phyloP scores from a whole-genome alignment of 2,113 vertebrate genomes.

The Sisor rabdophorus region DNA sequence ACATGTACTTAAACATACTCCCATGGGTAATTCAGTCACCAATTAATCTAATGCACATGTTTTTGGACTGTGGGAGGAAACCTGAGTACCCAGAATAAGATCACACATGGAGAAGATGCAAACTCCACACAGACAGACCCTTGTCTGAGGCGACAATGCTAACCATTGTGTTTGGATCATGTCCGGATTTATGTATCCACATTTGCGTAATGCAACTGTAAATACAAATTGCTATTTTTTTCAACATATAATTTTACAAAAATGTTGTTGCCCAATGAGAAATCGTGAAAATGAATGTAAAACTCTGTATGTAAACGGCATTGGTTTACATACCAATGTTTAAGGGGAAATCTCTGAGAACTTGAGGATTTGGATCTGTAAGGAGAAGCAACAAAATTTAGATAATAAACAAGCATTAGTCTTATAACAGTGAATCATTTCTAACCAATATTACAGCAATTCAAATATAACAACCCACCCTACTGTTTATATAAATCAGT shows the following conservation, averaged over 20 bases:
- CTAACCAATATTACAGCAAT: neutral
- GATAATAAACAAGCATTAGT: neutral
- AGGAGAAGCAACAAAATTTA: neutral
- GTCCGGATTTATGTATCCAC: no score
- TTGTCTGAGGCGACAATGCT: no score
- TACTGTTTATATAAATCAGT: neutral
- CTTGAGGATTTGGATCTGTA: constrained; percentile 44
- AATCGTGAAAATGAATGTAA: neutral
- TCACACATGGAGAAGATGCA: no score
- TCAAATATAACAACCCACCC: neutral
- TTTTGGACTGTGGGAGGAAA: no score
- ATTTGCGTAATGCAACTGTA: no score
- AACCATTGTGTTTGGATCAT: no score
- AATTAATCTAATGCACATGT: no score
- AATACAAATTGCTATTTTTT: no score
- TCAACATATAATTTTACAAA: neutral
- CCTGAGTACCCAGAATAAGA: no score
- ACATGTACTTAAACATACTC: no score
- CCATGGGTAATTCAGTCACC: no score
- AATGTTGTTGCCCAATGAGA: neutral
- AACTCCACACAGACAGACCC: no score
- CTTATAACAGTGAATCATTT: neutral
- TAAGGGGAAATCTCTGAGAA: constrained; percentile 48
- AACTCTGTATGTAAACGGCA: neutral
- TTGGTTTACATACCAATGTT: constrained; percentile 41